These are phyloP conservation scores for Drosophila bocki DNA, from an alignment of 1,140 invertebrate genomes.

Conservation along the genomic window DNA sequence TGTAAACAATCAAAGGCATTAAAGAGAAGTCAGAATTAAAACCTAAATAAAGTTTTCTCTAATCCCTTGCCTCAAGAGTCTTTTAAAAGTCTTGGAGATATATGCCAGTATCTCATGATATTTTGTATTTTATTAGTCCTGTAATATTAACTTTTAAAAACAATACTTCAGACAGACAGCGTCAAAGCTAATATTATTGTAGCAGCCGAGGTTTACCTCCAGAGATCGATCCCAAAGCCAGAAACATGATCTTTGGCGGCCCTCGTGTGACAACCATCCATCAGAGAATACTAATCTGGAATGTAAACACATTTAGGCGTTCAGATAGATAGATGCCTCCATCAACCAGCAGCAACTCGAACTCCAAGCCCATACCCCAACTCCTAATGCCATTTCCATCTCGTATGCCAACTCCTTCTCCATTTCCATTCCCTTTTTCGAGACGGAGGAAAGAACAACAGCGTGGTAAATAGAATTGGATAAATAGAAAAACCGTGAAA, in stretches of 20 bases:
- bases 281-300: conserved; percentile 24
- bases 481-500: conserved; percentile 69
- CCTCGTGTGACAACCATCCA: conserved; percentile 25
- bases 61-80: not conserved
- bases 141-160: not conserved
- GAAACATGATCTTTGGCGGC: conserved; percentile 2
- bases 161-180: not conserved
- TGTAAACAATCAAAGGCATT: not conserved
- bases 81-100: not conserved
- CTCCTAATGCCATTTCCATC: not conserved
- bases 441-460: conserved; percentile 18
- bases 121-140: not conserved
- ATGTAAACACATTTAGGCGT: conserved; percentile 23
- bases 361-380: not conserved
- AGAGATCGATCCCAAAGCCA: not conserved
- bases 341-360: conserved; percentile 3
- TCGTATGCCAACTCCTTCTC: not conserved
- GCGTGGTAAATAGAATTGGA: conserved; percentile 34
- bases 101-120: not conserved
- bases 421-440: not conserved
- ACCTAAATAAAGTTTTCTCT: not conserved
- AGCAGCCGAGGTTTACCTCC: too few relatives aligned
- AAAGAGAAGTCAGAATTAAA: not conserved
- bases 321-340: conserved; percentile 10
- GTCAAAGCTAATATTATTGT: conserved; percentile 15